Base-by-base conservation (phyloP, 2,113 vertebrate genomes). In the Daphoenositta chrysoptera region DNA sequence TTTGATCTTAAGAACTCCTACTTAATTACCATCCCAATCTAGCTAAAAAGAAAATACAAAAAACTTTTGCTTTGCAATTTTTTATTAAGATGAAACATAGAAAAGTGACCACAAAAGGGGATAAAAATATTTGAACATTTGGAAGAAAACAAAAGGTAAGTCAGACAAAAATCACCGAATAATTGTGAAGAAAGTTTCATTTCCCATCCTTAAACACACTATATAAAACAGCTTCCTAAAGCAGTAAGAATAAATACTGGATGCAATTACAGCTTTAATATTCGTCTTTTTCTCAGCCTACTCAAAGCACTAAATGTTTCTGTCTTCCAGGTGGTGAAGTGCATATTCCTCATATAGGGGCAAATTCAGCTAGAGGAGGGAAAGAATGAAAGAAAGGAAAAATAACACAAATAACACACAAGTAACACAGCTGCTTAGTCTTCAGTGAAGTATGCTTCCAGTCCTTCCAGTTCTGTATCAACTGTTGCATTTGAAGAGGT, bases 391-490 rank as follows among this genome's bases (percentile, higher is more conserved):
- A n/a, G 17, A 63, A 50, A 39, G 7, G 18, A 27, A 40, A 47
- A 72, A 10, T 22, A 84, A 85, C 7, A 31, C 7, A 75, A 64
- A 4, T 15, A 53, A 53, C 11, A 13, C 21, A 27, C 44, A 42
- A 81, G 73, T 24, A 60, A 47, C 9, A 65, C 39, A 79, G 68
- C 28, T 89, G 31, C 51, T 96, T 70, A 98, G 89, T 96, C 97
- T 73, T 98, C 97, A 89, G 90, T 96, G 54, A 98, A 99, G 93
- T 98, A 98, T 22, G 98, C 97, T 45, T 99, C 99, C 35, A 99
- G 97, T 12, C 97, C 98, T 47, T 99, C 98, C 47, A 98, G 97
- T 26, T 99, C 98, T 79, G 96, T 51, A 66, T 97, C 96, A 85
- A 92, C 39, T 65, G 98, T 95, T 61, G 96, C 86, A 44, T 65